phyloP scores from a whole-genome alignment of 2,113 vertebrate genomes.

The Psilopsiagon aymara region DNA sequence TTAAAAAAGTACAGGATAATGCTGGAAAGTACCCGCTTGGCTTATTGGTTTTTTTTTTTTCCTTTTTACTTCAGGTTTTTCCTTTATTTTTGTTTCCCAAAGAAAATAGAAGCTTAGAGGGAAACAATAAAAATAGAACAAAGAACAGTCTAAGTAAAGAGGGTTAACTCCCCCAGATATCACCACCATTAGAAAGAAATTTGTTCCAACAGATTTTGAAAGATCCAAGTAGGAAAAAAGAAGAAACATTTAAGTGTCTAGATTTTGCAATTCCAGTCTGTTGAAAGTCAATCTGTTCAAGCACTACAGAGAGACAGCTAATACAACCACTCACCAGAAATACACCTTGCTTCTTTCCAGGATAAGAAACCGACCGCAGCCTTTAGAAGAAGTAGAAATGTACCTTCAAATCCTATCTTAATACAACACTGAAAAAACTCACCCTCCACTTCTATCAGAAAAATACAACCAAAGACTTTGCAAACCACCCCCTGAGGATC shows the following conservation, averaged over 20 bases:
- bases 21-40: fast-evolving
- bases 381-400: fast-evolving
- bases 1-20: neutral
- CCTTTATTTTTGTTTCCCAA: neutral
- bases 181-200: neutral
- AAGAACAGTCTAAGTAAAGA: fast-evolving
- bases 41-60: neutral
- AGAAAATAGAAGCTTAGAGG: fast-evolving
- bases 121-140: neutral
- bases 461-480: fast-evolving
- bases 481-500: fast-evolving
- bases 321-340: neutral
- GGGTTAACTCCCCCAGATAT: neutral
- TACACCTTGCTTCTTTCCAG: neutral
- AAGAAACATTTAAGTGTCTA: fast-evolving
- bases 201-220: neutral
- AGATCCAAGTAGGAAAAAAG: neutral
- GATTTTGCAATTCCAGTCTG: neutral
- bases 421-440: fast-evolving
- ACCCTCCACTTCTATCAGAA: fast-evolving
- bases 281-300: neutral
- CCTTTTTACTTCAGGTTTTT: neutral
- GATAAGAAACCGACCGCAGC: fast-evolving
- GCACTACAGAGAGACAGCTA: neutral
- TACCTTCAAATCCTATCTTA: fast-evolving